A percentile compares a stretch with the other conserved stretches of the same genome.
These are phyloP conservation scores for Gallinago stenura DNA, from an alignment of 2,797 vertebrate species.

Conservation along the genomic window DNA sequence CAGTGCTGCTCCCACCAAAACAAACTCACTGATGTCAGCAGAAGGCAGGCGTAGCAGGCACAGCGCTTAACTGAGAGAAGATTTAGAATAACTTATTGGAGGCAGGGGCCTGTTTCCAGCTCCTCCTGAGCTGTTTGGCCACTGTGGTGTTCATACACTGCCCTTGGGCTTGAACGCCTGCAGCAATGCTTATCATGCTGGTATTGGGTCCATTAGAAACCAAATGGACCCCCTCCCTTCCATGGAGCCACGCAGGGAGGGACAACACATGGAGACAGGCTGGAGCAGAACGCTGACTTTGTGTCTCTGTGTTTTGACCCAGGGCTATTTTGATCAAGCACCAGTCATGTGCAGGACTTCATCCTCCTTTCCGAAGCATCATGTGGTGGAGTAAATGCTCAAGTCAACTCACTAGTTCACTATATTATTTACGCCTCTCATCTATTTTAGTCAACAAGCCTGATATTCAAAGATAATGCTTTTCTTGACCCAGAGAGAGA, in stretches of 20 bases:
- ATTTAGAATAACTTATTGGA: not conserved
- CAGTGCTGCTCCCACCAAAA: not conserved
- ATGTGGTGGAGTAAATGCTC: not conserved
- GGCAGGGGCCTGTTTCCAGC: not conserved
- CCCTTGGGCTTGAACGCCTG: not conserved
- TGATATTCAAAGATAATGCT: constrained; percentile 16
- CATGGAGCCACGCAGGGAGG: fast-evolving
- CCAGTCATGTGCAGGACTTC: constrained; percentile 30
- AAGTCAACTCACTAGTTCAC: not conserved
- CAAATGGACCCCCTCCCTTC: not conserved
- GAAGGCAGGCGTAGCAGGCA: not conserved
- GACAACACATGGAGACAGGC: not conserved
- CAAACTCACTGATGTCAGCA: not conserved
- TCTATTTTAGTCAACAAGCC: constrained; percentile 49
- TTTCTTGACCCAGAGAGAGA: constrained; percentile 8
- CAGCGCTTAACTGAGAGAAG: not conserved
- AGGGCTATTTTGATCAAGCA: constrained; percentile 62
- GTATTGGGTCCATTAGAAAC: not conserved
- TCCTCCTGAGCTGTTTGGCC: not conserved
- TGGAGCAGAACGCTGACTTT: not conserved
- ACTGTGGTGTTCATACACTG: fast-evolving
- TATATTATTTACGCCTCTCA: not conserved
- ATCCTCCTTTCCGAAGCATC: constrained; percentile 36
- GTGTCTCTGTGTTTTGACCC: not conserved
- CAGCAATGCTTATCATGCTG: fast-evolving